Conservation (phyloP, 2,113 vertebrate genomes). For the Forbesichthys agassizii region DNA sequence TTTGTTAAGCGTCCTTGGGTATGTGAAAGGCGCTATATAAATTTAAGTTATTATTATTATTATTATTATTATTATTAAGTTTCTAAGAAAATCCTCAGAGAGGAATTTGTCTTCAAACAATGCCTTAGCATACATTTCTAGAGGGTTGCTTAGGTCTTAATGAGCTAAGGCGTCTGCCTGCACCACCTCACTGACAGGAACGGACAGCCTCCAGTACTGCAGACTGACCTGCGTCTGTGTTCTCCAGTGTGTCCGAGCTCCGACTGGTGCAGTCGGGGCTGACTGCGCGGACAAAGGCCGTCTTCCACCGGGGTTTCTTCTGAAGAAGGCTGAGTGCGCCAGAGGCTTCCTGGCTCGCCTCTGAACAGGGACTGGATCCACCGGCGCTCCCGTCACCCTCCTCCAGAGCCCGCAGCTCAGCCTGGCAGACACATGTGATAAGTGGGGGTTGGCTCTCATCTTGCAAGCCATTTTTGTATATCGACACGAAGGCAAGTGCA, state of each 20-base stretch:
- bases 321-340: conserved; percentile 69
- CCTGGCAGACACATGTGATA: conserved; percentile 68
- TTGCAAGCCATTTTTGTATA: background rate
- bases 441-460: background rate
- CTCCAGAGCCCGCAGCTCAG: conserved; percentile 94
- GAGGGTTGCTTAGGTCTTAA: no score
- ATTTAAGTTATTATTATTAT: no score
- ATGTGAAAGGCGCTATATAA: no score
- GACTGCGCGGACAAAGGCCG: conserved; percentile 80
- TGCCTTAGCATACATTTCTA: no score
- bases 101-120: no score
- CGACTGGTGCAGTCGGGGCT: conserved; percentile 88
- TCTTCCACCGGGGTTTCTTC: conserved; percentile 90
- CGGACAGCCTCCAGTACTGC: background rate
- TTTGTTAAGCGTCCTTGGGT: no score
- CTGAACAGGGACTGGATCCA: conserved; percentile 91
- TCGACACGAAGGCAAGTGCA: background rate
- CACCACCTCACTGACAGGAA: background rate
- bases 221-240: conserved; percentile 76
- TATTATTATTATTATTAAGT: no score
- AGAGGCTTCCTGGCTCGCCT: conserved; percentile 84
- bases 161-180: background rate
- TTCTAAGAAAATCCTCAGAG: no score
- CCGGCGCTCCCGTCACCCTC: conserved; percentile 90
- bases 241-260: conserved; percentile 82